A percentile compares a stretch with the other conserved stretches of the same genome.
phyloP scores from a whole-genome alignment of 2,113 vertebrate species.

The Cryptomyrus ogoouensis region DNA sequence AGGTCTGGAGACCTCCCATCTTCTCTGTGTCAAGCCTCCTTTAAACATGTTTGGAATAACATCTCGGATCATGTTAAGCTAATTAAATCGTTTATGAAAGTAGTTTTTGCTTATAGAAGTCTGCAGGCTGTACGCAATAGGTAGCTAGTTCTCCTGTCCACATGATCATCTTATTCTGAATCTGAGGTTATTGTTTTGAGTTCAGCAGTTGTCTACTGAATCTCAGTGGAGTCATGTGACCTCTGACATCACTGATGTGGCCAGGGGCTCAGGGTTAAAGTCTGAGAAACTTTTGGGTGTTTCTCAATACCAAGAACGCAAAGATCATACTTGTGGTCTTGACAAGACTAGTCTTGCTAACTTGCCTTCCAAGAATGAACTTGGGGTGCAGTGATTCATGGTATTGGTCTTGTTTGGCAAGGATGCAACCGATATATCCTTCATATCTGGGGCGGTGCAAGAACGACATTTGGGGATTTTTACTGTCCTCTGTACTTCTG shows the following conservation, averaged over 20 bases:
- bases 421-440: not conserved
- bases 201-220: not conserved
- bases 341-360: not conserved
- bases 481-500: not conserved
- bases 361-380: not conserved
- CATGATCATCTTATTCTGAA: not conserved
- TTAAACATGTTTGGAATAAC: not conserved
- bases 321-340: not conserved
- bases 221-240: not conserved
- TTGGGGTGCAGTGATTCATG: not conserved
- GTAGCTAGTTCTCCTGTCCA: not conserved
- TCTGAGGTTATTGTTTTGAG: not conserved
- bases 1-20: slow-evolving; percentile 56
- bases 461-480: not conserved
- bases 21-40: not conserved
- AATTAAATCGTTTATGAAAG: not conserved
- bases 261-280: not conserved
- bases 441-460: not conserved
- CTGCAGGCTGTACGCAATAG: not conserved
- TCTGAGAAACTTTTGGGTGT: not conserved
- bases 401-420: not conserved
- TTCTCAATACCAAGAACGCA: not conserved
- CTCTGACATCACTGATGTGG: not conserved
- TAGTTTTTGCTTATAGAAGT: not conserved
- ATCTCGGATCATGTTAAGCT: not conserved